phyloP scores from a whole-genome alignment of 37 sponge, comb jelly and placozoan species.

The Halisarca cf. caerulea region DNA sequence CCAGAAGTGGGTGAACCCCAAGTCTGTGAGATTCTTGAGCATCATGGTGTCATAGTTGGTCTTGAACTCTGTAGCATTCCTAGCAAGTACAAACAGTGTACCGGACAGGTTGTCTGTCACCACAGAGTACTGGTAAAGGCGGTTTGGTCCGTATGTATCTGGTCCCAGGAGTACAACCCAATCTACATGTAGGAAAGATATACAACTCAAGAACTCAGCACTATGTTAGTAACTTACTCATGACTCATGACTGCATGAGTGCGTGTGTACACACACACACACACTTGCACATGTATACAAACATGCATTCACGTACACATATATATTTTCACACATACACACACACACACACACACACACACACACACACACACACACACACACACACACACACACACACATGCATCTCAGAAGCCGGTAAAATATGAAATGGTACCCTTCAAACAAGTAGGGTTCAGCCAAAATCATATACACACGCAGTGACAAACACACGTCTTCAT shows the following conservation, averaged over 20 bases:
- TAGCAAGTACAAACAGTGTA: conserved; percentile 20
- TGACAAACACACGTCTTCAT: background rate
- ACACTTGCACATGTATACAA: no score
- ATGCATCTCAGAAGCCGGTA: no score
- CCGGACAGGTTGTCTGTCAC: background rate
- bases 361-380: no score
- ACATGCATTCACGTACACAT: no score
- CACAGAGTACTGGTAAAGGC: conserved; percentile 32
- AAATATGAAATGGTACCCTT: no score
- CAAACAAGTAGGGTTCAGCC: background rate
- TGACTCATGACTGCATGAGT: no score
- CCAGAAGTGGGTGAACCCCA: conserved; percentile 13
- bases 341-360: no score
- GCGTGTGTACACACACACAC: no score
- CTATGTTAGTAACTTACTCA: no score
- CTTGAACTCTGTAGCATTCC: conserved; percentile 26
- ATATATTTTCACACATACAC: no score
- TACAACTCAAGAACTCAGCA: no score
- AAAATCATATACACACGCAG: background rate
- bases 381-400: no score
- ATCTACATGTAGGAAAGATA: background rate
- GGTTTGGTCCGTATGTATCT: conserved; percentile 4
- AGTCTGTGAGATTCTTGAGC: background rate
- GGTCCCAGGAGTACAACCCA: conserved; percentile 30
- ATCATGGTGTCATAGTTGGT: background rate